These are phyloP conservation scores for Erythrolamprus reginae DNA, from an alignment of 2,113 vertebrate genomes.

Conservation along the genomic window DNA sequence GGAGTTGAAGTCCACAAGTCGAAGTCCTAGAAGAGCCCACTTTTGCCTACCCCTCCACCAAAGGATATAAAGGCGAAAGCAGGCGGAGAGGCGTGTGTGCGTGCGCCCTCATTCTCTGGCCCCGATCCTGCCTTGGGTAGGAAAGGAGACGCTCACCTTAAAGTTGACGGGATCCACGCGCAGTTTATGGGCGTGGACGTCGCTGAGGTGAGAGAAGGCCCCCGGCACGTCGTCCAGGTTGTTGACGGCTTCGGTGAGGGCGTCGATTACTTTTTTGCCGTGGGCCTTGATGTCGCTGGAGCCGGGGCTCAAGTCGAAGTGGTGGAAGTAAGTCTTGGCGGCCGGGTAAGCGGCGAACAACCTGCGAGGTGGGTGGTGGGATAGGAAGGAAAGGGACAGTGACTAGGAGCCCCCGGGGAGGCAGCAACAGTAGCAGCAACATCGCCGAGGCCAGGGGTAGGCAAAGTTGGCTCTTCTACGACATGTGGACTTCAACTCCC, in stretches of 20 bases:
- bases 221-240: slow-evolving; percentile 70
- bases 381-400: not conserved
- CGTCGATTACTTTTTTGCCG: slow-evolving; percentile 65
- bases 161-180: slow-evolving; percentile 85
- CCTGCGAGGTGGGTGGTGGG: not conserved
- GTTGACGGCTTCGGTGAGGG: slow-evolving; percentile 60
- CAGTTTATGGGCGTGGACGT: slow-evolving; percentile 82
- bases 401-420: not conserved
- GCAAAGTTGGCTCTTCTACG: no score
- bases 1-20: no score
- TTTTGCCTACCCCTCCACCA: no score
- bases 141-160: slow-evolving; percentile 68
- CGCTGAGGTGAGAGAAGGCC: slow-evolving; percentile 72
- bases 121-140: not conserved
- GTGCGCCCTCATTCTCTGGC: not conserved
- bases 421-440: not conserved
- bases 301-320: slow-evolving; percentile 71
- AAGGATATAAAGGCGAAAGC: not conserved
- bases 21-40: no score
- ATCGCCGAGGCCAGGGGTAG: no score
- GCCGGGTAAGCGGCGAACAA: slow-evolving; percentile 51
- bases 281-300: slow-evolving; percentile 68
- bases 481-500: no score
- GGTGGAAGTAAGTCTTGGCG: slow-evolving; percentile 87
- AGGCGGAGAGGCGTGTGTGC: not conserved